Conservation (phyloP, 2,113 vertebrate species). For the Ancistrus triradiatus region DNA sequence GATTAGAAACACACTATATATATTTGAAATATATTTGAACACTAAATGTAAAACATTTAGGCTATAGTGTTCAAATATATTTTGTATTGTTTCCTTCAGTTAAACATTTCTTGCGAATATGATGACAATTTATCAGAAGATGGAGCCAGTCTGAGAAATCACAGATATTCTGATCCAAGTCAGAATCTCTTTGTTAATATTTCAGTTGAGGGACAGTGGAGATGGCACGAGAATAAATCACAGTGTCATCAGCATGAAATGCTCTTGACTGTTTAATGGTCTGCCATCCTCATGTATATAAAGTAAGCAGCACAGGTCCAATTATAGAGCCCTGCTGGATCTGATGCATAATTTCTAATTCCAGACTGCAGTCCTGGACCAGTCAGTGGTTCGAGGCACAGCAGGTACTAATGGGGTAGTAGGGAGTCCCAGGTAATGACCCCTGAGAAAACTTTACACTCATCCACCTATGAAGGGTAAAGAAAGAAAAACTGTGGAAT, state of each 20-base stretch:
- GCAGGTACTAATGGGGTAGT: neutral
- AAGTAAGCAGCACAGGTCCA: neutral
- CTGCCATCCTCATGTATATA: conserved; percentile 12
- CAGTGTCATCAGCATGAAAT: conserved; percentile 13
- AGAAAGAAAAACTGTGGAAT: neutral
- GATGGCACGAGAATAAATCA: conserved; percentile 11
- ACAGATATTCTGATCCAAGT: neutral
- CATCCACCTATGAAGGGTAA: neutral
- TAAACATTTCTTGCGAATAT: no score
- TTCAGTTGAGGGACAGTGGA: neutral
- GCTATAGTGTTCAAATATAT: no score
- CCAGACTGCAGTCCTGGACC: neutral
- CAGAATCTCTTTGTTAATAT: neutral
- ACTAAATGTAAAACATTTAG: no score
- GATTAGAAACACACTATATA: no score
- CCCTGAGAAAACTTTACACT: neutral
- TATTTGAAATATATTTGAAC: no score
- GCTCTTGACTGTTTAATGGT: conserved; percentile 7
- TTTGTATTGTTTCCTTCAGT: no score
- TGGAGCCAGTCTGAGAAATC: no score
- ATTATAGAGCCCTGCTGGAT: neutral
- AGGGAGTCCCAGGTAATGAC: neutral
- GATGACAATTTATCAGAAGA: no score
- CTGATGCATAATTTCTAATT: conserved; percentile 13
- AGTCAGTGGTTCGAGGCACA: neutral